phyloP scores from a whole-genome alignment of 2,888 invertebrate genomes.

The Harmothoe impar region DNA sequence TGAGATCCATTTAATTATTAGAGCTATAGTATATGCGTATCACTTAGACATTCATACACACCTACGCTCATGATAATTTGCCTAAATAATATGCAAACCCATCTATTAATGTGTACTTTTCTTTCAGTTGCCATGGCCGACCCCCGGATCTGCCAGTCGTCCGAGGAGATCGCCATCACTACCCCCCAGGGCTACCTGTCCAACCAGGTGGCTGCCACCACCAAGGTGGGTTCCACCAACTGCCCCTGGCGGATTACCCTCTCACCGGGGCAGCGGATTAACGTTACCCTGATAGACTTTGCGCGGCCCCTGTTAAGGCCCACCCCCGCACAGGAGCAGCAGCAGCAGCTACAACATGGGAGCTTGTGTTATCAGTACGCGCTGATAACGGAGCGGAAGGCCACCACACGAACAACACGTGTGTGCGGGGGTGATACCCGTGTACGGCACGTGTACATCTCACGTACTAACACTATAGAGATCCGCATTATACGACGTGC shows the following conservation, averaged over 20 bases:
- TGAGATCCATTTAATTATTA: too few species aligned
- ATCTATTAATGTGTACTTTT: too few species aligned
- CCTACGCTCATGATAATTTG: too few species aligned
- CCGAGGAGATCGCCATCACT: slow-evolving; percentile 12
- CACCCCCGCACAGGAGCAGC: not conserved
- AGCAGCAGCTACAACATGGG: slow-evolving; percentile 26
- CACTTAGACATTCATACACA: too few species aligned
- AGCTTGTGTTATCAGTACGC: slow-evolving; percentile 55
- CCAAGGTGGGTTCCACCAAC: slow-evolving; percentile 31
- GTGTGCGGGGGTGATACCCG: slow-evolving; percentile 63
- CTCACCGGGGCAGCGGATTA: slow-evolving; percentile 41
- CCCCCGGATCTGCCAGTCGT: slow-evolving; percentile 13
- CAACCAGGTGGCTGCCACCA: slow-evolving; percentile 27
- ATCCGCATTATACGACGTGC: slow-evolving; percentile 52
- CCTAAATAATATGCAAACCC: too few species aligned
- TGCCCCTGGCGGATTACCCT: slow-evolving; percentile 53
- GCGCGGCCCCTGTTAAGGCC: slow-evolving; percentile 19
- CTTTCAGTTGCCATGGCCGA: slow-evolving; percentile 42
- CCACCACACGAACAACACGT: slow-evolving; percentile 30
- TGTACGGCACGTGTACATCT: slow-evolving; percentile 58
- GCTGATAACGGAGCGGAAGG: slow-evolving; percentile 55
- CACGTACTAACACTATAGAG: slow-evolving; percentile 56
- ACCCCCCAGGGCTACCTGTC: slow-evolving; percentile 20
- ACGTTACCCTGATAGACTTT: slow-evolving; percentile 57
- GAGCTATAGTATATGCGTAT: too few species aligned